Evolutionary conservation across 2,888 invertebrate species (phyloP).

Genomic region (Nephrotoma guestfalica): DNA sequence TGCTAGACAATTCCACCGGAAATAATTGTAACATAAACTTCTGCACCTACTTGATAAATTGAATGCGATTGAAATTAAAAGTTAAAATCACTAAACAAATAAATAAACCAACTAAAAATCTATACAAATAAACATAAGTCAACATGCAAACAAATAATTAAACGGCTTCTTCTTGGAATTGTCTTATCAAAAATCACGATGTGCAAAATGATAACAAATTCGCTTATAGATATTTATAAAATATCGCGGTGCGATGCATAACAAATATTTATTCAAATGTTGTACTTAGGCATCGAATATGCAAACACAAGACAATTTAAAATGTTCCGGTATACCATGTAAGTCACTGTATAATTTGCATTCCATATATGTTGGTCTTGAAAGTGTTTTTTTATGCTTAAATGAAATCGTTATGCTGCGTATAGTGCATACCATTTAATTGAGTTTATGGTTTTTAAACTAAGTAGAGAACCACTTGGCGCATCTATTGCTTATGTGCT

Average conservation of each 20-base stretch:
- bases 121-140: background rate
- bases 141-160: background rate
- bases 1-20: too few species aligned
- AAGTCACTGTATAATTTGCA: background rate
- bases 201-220: background rate
- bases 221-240: background rate
- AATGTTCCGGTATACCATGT: background rate
- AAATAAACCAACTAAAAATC: background rate
- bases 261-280: background rate
- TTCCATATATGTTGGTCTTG: background rate
- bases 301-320: background rate
- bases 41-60: too few species aligned
- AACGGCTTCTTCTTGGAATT: background rate
- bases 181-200: background rate
- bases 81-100: background rate
- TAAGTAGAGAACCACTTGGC: too few species aligned
- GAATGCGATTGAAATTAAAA: too few species aligned
- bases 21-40: too few species aligned
- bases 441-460: too few species aligned
- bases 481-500: too few species aligned
- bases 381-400: background rate
- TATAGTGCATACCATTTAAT: background rate
- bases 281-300: background rate
- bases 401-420: background rate
- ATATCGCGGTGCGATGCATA: background rate